Evolutionary conservation across 2,888 invertebrate genomes (phyloP).

Genomic region (Halictus quadricinctus): DNA sequence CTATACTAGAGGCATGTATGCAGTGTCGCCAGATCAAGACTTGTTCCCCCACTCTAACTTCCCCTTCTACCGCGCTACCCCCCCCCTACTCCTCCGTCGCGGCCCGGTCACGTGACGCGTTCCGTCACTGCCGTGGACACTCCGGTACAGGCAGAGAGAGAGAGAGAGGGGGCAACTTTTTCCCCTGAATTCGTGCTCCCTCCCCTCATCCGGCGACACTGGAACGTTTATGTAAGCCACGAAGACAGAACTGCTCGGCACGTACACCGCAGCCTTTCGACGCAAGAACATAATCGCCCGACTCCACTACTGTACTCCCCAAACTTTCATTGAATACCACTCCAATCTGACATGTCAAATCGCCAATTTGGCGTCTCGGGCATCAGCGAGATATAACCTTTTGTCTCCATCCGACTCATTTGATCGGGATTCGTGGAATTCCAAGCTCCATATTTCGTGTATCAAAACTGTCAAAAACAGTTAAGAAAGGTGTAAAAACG

Average conservation of each 20-base stretch:
- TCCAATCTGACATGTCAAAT: background rate
- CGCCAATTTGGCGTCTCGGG: background rate
- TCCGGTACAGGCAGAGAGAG: no score
- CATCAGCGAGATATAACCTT: background rate
- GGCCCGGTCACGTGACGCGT: no score
- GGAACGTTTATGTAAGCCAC: background rate
- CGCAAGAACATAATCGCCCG: background rate
- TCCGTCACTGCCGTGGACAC: no score
- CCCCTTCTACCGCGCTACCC: no score
- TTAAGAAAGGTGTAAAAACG: background rate
- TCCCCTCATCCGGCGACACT: no score
- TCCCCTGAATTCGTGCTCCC: no score
- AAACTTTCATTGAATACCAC: constrained; percentile 3
- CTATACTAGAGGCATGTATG: background rate
- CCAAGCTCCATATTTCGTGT: background rate
- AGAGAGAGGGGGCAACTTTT: no score
- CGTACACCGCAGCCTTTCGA: constrained; percentile 2
- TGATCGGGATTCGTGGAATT: background rate
- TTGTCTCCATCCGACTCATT: background rate
- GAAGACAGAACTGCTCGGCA: background rate
- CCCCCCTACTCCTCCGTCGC: no score
- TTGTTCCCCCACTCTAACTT: no score
- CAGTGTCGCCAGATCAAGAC: no score
- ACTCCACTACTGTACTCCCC: background rate
- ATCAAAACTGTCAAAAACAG: background rate